Percentiles rank a stretch among this genome's conserved stretches.
These are phyloP conservation scores for Huso huso DNA, from an alignment of 2,797 vertebrate genomes.

Conservation along the genomic window DNA sequence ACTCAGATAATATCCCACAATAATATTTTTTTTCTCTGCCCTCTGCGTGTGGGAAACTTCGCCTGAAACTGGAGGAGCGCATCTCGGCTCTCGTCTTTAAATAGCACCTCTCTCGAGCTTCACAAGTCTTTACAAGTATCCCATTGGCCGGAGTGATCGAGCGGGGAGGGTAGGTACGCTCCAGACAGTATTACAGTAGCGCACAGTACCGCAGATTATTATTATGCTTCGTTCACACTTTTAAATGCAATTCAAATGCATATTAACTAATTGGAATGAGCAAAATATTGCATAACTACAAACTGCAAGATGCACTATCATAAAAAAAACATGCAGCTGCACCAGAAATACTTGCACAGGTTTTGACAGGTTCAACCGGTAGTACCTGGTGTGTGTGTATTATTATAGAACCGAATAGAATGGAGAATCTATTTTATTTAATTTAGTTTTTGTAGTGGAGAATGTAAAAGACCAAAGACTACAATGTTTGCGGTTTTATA, in stretches of 20 bases:
- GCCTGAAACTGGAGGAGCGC: slow-evolving; percentile 48
- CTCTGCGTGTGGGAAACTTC: slow-evolving; percentile 29
- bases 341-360: too few relatives aligned
- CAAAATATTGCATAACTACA: neutral
- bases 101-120: slow-evolving; percentile 40
- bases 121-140: slow-evolving; percentile 7
- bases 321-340: neutral
- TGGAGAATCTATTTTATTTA: too few relatives aligned
- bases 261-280: neutral
- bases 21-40: slow-evolving; percentile 7
- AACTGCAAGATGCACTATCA: neutral
- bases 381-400: too few relatives aligned
- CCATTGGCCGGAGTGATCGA: slow-evolving; percentile 45
- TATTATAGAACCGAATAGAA: too few relatives aligned
- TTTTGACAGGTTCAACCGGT: too few relatives aligned
- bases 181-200: neutral
- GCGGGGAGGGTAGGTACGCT: slow-evolving; percentile 35
- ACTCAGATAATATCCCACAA: neutral
- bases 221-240: neutral
- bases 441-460: too few relatives aligned
- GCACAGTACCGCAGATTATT: too few relatives aligned
- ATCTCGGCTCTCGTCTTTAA: slow-evolving; percentile 50
- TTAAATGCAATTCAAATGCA: neutral
- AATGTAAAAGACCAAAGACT: too few relatives aligned
- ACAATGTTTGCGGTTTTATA: too few relatives aligned